Evolutionary conservation across 2,888 invertebrate species (phyloP).

Genomic region (Xiphydria camelus): DNA sequence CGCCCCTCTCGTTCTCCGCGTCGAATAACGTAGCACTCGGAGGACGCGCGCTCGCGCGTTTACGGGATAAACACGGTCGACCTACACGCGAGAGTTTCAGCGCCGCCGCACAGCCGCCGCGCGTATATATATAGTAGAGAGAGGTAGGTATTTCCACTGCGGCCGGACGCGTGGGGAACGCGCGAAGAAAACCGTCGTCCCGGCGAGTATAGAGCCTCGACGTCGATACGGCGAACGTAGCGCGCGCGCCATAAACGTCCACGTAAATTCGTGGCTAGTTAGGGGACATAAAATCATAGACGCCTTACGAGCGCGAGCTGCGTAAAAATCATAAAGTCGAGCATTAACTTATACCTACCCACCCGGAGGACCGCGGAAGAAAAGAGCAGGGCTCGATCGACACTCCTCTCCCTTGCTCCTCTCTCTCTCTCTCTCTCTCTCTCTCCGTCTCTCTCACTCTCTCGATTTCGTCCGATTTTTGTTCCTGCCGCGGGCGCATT

Average conservation of each 20-base stretch:
- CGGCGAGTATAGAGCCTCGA: no score
- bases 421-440: neutral
- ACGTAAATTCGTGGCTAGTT: conserved; percentile 52
- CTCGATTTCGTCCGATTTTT: neutral
- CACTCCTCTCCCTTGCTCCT: neutral
- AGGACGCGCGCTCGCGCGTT: conserved; percentile 30
- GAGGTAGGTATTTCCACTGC: no score
- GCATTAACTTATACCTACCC: conserved; percentile 31
- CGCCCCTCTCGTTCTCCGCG: no score
- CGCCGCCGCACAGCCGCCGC: no score
- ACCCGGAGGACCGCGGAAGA: conserved; percentile 7
- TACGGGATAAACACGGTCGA: no score
- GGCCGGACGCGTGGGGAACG: conserved; percentile 8
- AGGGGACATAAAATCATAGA: conserved; percentile 37
- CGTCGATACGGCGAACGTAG: neutral
- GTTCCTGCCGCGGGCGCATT: no score
- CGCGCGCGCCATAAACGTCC: conserved; percentile 42
- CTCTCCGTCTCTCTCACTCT: neutral
- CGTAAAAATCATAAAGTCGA: conserved; percentile 37
- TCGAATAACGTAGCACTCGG: no score
- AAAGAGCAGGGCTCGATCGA: conserved; percentile 19
- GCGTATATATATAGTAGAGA: no score
- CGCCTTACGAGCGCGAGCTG: neutral
- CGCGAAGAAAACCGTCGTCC: conserved; percentile 19
- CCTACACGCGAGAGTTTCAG: no score